Evolutionary conservation across 1,140 invertebrate species (phyloP), one percentile per base, ranked within the genome.

Genomic region (Hyles vespertilio): DNA sequence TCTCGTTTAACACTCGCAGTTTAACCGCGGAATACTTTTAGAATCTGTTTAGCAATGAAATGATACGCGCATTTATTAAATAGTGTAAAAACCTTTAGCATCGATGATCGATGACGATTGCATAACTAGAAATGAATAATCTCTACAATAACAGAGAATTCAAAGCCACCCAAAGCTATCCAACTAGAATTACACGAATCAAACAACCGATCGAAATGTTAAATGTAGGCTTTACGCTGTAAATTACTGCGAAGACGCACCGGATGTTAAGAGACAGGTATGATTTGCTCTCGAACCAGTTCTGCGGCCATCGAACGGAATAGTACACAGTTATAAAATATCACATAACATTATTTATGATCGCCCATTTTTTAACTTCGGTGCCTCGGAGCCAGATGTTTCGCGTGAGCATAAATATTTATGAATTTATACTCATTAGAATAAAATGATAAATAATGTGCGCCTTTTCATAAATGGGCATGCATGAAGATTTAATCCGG

Each of bases 281-380:
- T 72, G 76, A 79, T 78, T 78, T 72, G 61, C 67, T 67, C 22
- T 22, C 58, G 40, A 79, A 81, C 80, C 70, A 59, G 74, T 76
- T 72, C 70, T 56, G 49, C 32, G 51, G 44, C 40, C 51, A n/a
- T 55, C 56, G 46, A 44, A 54, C 58, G 51, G 45, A 36, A 12
- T 59, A 55, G 63, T 47, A 67, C 61, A 67, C 53, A 53, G 10
- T 61, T 58, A 58, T 56, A 61, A 59, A 51, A 59, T 59, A 59
- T 55, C 43, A 58, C 44, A 58, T 61, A 58, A 58, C 11, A 61
- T 36, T 60, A 65, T 60, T 59, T 64, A 59, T 64, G 44, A 32
- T 6, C 8, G 34, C 11, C 11, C 51, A 52, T 52, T 52, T 52
- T 33, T 49, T 56, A 48, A 43, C 3, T 36, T 7, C 10, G 5